Evolutionary conservation across 1,140 invertebrate genomes (phyloP), one percentile per base, ranked within the genome.

Genomic region (Berghia stephanieae): DNA sequence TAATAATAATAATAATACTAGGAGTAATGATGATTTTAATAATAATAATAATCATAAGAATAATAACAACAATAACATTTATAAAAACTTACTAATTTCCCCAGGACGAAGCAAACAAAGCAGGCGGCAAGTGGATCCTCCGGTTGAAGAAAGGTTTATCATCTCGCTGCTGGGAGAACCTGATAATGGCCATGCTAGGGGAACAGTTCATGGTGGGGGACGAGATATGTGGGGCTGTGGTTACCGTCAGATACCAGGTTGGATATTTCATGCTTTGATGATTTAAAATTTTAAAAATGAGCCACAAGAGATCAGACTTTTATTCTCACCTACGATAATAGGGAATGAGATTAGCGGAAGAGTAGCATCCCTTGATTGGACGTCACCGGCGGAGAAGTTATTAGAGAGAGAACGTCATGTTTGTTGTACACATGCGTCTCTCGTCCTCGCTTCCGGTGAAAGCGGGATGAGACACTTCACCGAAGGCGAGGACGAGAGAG

Each of bases 191-290:
- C 73, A 98, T 99, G 94, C 82, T 91, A 43, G 91, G 91, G 43
- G 98, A 99, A 91, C 98, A 99, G 91, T 99, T 99, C 92, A 96
- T 98, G 93, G 97, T 99, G 6, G 97, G 97, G 10, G 95, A 98
- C 82, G 98, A 99, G 91, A 97, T 99, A 81, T 99, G 98, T 91
- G 98, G 98, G 2, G 95, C 97, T 79, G 98, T 99, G 69, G 94
- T 99, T 81, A 98, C 97, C 66, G 94, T 98, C 83, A 92, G 96
- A 84, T 96, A 94, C 91, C 95, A 96, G 92, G 95, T 96, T 90
- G 87, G 57, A 18, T 16, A 13, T 34, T 74, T 16, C 18, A n/a
- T n/a, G n/a, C 42, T 70, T 16, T 31, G 21, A 70, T 70, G 68
- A 70, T 21, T 38, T 21, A 52, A 21, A 24, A 52, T 24, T 24